Evolutionary conservation across 2,888 invertebrate genomes (phyloP), one percentile per base, ranked within the genome.

Genomic region (Ophioninae sp.): DNA sequence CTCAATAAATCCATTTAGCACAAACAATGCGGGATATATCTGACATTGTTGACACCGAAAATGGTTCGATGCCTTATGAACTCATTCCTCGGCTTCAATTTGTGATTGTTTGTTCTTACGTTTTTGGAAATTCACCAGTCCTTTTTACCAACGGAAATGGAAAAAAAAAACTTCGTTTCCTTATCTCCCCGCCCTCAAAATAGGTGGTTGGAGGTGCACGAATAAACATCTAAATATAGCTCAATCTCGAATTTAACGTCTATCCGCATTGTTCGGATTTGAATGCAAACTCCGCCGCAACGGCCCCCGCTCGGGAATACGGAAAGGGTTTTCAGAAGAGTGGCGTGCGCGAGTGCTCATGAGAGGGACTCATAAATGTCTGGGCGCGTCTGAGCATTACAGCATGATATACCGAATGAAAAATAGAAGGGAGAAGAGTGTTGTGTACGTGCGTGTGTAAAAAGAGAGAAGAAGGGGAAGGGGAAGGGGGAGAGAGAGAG

Each of bases 331-430:
- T 77, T 61, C 17, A 17, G 50, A 50, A 62, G 82, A 82, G 78
- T 79, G 82, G 82, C 82, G 78, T 75, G 82, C 30, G 74, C 78
- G 77, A 81, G 78, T 74, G 77, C 75, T 62, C 80, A 57, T 81
- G 75, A 74, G 78, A 69, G 68, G 78, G 82, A 73, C 79, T 74
- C 82, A 82, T 82, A 79, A 82, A 82, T 79, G 78, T 79, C 82
- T 82, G 82, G 82, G 78, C 73, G 74, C 78, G 74, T 79, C 78
- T 79, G 59, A 79, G 78, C 74, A 62, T 82, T 37, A 73, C 59
- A 79, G 17, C 50, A 17, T 13, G 70, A 41, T 20, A 64, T 64
- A 61, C 44, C 44, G 73, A 20, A 65, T 44, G 67, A 50, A 37
- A 57, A 39, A 69, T 37, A 56, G 44, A 59, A 59, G 10, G 59